Evolutionary conservation across 2,113 vertebrate species (phyloP).

Genomic region (Ardeotis arabs): DNA sequence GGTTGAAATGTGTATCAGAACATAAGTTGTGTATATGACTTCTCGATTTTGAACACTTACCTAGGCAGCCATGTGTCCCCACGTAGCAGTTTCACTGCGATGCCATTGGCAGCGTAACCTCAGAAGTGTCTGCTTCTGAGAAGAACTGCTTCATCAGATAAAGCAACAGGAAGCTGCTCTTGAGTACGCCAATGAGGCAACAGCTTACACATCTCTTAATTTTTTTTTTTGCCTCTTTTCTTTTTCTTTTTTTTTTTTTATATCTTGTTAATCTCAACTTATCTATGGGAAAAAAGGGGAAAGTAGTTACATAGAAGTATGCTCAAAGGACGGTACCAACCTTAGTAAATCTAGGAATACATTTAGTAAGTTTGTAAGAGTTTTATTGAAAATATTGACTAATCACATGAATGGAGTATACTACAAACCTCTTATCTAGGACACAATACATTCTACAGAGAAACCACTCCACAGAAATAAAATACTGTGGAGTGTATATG

Average conservation of each 20-base stretch:
- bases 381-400: not conserved
- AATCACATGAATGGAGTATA: not conserved
- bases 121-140: not conserved
- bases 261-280: not conserved
- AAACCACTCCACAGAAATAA: not conserved
- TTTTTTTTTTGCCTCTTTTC: not conserved
- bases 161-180: slow-evolving; percentile 70
- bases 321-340: not conserved
- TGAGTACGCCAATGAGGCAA: slow-evolving; percentile 55
- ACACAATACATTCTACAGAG: not conserved
- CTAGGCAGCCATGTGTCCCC: not conserved
- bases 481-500: not conserved
- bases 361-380: not conserved
- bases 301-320: not conserved
- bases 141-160: slow-evolving; percentile 19
- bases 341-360: not conserved
- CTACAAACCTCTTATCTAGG: not conserved
- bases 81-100: not conserved
- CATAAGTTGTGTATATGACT: not conserved
- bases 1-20: not conserved
- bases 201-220: not conserved
- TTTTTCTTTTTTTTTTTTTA: not conserved
- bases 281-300: not conserved
- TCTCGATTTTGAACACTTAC: slow-evolving; percentile 54
- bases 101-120: not conserved